Evolutionary conservation across 2,888 invertebrate species (phyloP).

Genomic region (Ommatoiulus sabulosus): DNA sequence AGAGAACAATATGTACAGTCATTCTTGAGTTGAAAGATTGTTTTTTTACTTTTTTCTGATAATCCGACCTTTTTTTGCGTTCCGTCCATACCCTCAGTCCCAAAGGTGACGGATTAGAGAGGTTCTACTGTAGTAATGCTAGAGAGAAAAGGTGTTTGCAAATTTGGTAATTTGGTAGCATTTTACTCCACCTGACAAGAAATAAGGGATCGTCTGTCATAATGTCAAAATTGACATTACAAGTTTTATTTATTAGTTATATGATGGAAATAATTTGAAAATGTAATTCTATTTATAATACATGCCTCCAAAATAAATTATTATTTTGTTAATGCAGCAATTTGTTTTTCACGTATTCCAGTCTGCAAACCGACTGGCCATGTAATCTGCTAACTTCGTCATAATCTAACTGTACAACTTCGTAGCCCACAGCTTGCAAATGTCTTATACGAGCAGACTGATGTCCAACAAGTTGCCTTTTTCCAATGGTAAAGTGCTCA

Average conservation of each 20-base stretch:
- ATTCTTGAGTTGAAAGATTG: too few relatives aligned
- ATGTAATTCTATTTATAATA: conserved; percentile 8
- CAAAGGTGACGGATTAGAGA: too few relatives aligned
- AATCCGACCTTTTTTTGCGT: too few relatives aligned
- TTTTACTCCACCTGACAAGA: not conserved
- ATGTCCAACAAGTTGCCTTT: conserved; percentile 73
- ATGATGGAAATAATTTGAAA: not conserved
- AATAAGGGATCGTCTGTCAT: not conserved
- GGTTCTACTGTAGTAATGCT: too few relatives aligned
- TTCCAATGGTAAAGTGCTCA: conserved; percentile 75
- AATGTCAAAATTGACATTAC: not conserved
- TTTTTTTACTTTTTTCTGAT: too few relatives aligned
- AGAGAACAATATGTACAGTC: too few relatives aligned
- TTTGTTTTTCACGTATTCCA: conserved; percentile 11
- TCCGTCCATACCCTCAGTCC: too few relatives aligned
- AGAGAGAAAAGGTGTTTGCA: too few relatives aligned
- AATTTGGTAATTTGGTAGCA: too few relatives aligned
- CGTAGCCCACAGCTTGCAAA: conserved; percentile 75
- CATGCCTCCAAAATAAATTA: not conserved
- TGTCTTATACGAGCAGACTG: conserved; percentile 76
- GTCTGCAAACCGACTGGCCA: not conserved
- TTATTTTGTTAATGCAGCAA: conserved; percentile 24
- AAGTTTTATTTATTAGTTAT: not conserved
- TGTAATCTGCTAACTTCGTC: conserved; percentile 69
- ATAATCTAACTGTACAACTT: conserved; percentile 74